These are phyloP conservation scores for Centropus unirufus DNA, from an alignment of 2,113 vertebrate species.

Conservation along the genomic window DNA sequence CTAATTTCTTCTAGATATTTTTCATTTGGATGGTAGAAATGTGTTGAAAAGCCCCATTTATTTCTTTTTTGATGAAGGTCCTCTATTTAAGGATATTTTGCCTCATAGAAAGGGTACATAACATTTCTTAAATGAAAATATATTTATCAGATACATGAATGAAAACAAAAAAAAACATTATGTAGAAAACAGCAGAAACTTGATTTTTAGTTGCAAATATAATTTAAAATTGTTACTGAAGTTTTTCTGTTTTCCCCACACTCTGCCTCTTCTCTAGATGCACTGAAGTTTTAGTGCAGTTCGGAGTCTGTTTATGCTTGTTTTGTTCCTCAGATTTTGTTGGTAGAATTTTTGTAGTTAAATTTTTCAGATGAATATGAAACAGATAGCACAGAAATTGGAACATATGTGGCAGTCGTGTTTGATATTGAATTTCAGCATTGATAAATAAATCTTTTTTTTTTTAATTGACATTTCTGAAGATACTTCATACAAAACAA, in stretches of 20 bases:
- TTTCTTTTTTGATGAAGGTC: background rate
- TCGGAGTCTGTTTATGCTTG: background rate
- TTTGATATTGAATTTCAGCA: background rate
- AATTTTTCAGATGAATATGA: background rate
- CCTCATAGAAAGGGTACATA: background rate
- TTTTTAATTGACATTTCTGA: background rate
- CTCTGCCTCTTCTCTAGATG: background rate
- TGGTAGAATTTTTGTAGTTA: background rate
- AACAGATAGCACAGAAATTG: background rate
- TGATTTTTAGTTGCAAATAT: background rate
- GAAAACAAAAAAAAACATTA: background rate
- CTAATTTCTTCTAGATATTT: conserved; percentile 11
- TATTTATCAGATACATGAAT: background rate
- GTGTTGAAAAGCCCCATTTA: background rate
- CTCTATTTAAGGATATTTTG: background rate
- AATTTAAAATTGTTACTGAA: background rate
- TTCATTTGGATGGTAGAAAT: background rate
- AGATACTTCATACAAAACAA: background rate
- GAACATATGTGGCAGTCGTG: background rate
- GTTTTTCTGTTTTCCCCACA: background rate
- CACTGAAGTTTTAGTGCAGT: fast-evolving
- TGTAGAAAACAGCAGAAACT: background rate
- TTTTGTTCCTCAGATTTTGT: background rate
- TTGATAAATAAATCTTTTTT: background rate
- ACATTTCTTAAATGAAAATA: background rate